phyloP scores from a whole-genome alignment of 2,113 vertebrate species.

The Cranoglanis bouderius region DNA sequence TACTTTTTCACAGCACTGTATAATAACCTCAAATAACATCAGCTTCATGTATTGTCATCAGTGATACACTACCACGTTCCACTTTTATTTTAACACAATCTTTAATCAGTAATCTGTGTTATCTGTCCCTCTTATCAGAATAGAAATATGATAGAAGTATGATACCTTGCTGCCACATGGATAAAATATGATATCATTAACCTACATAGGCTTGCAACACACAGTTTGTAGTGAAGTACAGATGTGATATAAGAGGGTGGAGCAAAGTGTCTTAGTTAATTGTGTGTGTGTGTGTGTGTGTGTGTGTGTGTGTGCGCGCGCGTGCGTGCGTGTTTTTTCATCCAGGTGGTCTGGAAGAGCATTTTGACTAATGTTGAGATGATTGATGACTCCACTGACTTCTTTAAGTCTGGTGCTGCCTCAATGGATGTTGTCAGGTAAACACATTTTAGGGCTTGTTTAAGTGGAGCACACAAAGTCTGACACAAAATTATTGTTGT shows the following conservation, averaged over 20 bases:
- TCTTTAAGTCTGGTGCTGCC: slow-evolving; percentile 86
- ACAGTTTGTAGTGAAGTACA: not conserved
- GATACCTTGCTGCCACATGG: not conserved
- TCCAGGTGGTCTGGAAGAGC: slow-evolving; percentile 79
- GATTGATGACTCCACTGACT: slow-evolving; percentile 83
- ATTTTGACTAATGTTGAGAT: slow-evolving; percentile 76
- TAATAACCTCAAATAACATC: not conserved
- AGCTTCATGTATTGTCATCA: not conserved
- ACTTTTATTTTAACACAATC: not conserved
- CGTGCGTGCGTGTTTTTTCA: slow-evolving; percentile 14
- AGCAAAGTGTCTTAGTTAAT: not conserved
- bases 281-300: not conserved
- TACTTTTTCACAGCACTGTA: too few species aligned
- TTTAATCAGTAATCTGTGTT: not conserved
- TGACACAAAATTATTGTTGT: not conserved
- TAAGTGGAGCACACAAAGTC: too few species aligned
- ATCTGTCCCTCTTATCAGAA: not conserved
- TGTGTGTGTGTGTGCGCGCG: slow-evolving; percentile 30
- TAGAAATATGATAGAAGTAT: not conserved
- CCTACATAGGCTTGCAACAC: not conserved
- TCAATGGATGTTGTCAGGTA: slow-evolving; percentile 90
- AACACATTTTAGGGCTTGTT: not conserved
- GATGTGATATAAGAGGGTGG: too few species aligned
- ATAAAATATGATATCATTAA: slow-evolving; percentile 2
- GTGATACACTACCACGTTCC: not conserved